Base-by-base conservation (phyloP, 2,888 invertebrate genomes). In the Diaperis boleti region DNA sequence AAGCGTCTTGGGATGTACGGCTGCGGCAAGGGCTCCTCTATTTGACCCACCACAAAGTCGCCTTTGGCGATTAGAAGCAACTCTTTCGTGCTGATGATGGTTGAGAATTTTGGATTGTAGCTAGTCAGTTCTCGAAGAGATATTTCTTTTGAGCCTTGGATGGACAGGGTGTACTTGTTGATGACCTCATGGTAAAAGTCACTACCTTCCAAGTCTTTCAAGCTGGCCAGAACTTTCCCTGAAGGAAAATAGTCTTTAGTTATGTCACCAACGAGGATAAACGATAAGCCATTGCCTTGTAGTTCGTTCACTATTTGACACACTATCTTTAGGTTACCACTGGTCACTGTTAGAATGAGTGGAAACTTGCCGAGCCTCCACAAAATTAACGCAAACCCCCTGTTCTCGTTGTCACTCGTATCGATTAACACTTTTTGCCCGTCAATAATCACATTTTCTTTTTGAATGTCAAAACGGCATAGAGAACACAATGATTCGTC, bases 281-380 rank as follows among this genome's bases (percentile, higher is more conserved):
- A 56, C 3, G 44, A 11, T 4, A 56, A 13, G 7, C 37, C 8
- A 33, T 56, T 35, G n/a, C 45, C 22, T 0, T 14, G 18, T 14
- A 56, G 14, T 6, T 56, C 44, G 7, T 13, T 33, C 2, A 56
- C 22, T 14, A 45, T 1, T 35, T 56, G 22, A 13, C 7, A 13
- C 1, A 56, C 10, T 3, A 44, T 15, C 15, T 11, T 13, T 3
- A 11, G 8, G 45, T 56, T 45, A 0, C 35, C 56, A 4, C 15
- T 10, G 14, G 8, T 42, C 3, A 45, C 20, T 31, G 13, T 20
- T 1, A 56, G 20, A 8, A 45, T 11, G 3, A 56, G 22, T 20
- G 56, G 56, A 14, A 56, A 35, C 15, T 35, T 13, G 15, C 35
- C 45, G 31, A 33, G 11, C 1, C 37, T 18, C 56, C 56, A 56